Evolutionary conservation across 2,888 invertebrate genomes (phyloP).

Genomic region (Peribatodes rhomboidaria): DNA sequence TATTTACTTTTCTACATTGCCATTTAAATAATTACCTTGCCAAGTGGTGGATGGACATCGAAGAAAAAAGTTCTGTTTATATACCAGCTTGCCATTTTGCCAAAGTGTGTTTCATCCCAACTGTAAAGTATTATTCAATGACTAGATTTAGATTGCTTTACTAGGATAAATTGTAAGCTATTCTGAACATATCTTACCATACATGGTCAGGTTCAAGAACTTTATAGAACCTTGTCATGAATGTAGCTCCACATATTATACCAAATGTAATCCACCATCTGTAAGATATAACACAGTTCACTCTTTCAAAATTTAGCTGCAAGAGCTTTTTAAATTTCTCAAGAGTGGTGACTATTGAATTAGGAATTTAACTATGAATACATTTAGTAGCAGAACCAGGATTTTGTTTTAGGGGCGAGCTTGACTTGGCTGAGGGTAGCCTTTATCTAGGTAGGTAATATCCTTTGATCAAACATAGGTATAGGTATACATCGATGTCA

Average conservation of each 20-base stretch:
- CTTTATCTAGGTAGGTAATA: too few species aligned
- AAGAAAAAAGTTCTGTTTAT: slow-evolving; percentile 99
- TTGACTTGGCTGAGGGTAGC: too few species aligned
- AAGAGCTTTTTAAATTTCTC: too few species aligned
- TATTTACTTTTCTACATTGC: too few species aligned
- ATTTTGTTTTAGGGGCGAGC: too few species aligned
- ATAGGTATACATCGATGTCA: too few species aligned
- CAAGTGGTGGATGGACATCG: slow-evolving; percentile 98
- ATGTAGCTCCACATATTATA: slow-evolving; percentile 88
- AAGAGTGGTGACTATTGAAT: too few species aligned
- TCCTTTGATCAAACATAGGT: too few species aligned
- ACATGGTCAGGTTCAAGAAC: slow-evolving; percentile 97
- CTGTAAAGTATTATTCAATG: slow-evolving; percentile 80
- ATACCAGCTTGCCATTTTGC: slow-evolving; percentile 99
- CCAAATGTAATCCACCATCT: slow-evolving; percentile 90
- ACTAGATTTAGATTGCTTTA: neutral
- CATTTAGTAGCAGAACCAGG: too few species aligned
- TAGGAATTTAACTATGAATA: too few species aligned
- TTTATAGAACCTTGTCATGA: slow-evolving; percentile 94
- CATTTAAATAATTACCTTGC: slow-evolving; percentile 89
- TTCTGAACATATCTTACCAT: slow-evolving; percentile 88
- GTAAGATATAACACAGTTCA: slow-evolving; percentile 41
- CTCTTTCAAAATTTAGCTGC: too few species aligned
- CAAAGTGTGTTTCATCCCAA: slow-evolving; percentile 99
- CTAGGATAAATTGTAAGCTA: neutral